Evolutionary conservation across 2,113 vertebrate genomes (phyloP), one percentile per base, ranked within the genome.

Genomic region (Lota lota): DNA sequence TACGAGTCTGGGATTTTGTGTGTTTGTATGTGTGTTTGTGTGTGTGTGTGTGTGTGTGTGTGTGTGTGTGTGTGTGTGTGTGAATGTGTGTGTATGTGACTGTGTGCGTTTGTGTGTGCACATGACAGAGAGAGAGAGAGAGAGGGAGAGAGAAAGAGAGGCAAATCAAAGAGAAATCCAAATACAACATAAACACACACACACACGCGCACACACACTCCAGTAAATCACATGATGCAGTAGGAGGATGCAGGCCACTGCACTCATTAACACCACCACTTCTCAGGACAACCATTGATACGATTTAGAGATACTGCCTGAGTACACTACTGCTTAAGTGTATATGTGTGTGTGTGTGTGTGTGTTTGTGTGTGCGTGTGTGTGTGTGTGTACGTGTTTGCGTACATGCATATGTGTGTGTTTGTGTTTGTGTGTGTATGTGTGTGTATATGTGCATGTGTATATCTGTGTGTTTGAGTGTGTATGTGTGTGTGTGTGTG

Each of bases 211-310:
- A 36, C 24, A 33, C 22, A 62, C 61, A 33, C 51, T 56, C 21
- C 61, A 62, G 66, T 69, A 82, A 22, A 66, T 74, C 75, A 65
- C 24, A 18, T 62, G 61, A 62, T 16, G 40, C 40, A 47, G 40
- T 14, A 47, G 40, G 10, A 62, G 7, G 24, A 33, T 17, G 15
- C 22, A 15, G 36, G 28, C 61, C 28, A 76, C 68, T 81, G 73
- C 79, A 20, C 33, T 70, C 64, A 66, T 69, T 65, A 53, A 64
- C 61, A 47, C 66, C 57, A 40, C 65, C 61, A 10, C 40, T 47
- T 47, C 40, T 47, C 56, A 51, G 56, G 50, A 69, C 68, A 53
- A 64, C 47, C 20, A 66, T 66, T 60, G 59, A 18, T 33, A 28
- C 24, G 24, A 62, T 10, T 28, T 61, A 22, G 18, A 62, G 63